Evolutionary conservation across 2,888 invertebrate species (phyloP).

Genomic region (Acrobasis suavella): DNA sequence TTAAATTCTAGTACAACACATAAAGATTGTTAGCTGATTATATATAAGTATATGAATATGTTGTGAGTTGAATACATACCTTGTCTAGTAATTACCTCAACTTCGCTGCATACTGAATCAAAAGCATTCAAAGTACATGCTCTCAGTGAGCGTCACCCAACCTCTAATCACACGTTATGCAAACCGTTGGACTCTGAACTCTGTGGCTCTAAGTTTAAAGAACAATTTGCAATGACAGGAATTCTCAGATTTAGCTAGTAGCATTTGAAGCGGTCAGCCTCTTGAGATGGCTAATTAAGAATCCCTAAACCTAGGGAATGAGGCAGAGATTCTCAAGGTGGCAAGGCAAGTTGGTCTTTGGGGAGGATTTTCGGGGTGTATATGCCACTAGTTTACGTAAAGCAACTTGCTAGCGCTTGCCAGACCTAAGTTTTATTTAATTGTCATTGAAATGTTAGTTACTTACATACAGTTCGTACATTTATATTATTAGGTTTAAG

Average conservation of each 20-base stretch:
- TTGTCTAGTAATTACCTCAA: conserved; percentile 12
- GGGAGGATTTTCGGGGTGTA: too few relatives aligned
- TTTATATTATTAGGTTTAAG: too few relatives aligned
- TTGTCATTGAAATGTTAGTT: too few relatives aligned
- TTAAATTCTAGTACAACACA: too few relatives aligned
- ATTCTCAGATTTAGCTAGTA: neutral
- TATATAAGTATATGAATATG: too few relatives aligned
- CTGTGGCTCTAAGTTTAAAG: neutral
- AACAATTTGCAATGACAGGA: neutral
- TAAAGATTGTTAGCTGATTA: too few relatives aligned
- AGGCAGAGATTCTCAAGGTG: conserved; percentile 10
- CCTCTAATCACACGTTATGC: conserved; percentile 41
- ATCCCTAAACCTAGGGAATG: conserved; percentile 65
- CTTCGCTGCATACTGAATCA: conserved; percentile 39
- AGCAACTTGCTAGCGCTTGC: too few relatives aligned
- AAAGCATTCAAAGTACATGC: conserved; percentile 46
- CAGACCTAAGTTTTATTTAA: too few relatives aligned
- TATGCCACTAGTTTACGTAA: too few relatives aligned
- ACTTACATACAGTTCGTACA: too few relatives aligned
- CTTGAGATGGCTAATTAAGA: conserved; percentile 77
- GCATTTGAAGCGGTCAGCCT: conserved; percentile 65
- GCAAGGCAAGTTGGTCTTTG: conserved; percentile 53
- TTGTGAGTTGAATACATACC: neutral
- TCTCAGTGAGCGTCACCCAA: conserved; percentile 55
- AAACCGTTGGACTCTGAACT: neutral